phyloP scores from a whole-genome alignment of 2,888 invertebrate species.

The Drosophila meridionalis region DNA sequence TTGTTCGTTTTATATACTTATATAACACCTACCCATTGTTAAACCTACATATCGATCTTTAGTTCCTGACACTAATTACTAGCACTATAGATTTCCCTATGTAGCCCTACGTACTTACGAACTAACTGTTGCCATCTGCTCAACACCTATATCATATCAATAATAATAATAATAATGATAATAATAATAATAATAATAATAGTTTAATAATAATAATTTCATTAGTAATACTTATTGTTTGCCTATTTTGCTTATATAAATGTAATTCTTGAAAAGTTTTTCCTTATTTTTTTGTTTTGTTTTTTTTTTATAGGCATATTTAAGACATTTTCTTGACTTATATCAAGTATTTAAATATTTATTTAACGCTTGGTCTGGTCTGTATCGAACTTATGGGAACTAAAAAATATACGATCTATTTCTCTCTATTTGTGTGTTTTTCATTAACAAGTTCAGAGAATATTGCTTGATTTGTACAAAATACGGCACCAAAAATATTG shows the following conservation, averaged over 20 bases:
- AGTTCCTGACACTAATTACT: conserved; percentile 22
- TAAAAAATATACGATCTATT: conserved; percentile 8
- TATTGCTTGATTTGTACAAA: conserved; percentile 62
- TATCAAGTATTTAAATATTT: conserved; percentile 11
- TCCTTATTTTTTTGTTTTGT: background rate
- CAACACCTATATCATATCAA: conserved; percentile 46
- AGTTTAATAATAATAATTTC: conserved; percentile 56
- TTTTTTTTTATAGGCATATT: conserved; percentile 53
- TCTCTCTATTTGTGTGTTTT: conserved; percentile 22
- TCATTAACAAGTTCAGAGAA: conserved; percentile 54
- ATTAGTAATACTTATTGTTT: conserved; percentile 69
- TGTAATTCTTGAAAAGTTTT: conserved; percentile 35
- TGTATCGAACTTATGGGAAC: conserved; percentile 23
- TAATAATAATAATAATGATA: conserved; percentile 39
- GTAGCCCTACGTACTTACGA: conserved; percentile 42
- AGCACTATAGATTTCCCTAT: conserved; percentile 59
- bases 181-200: conserved; percentile 42
- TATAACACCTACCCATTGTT: conserved; percentile 24
- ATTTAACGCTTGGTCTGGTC: conserved; percentile 55
- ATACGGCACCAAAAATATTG: conserved; percentile 52
- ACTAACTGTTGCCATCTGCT: conserved; percentile 48
- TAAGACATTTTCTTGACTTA: conserved; percentile 59
- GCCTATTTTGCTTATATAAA: conserved; percentile 42
- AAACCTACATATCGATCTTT: conserved; percentile 27
- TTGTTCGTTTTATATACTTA: conserved; percentile 34